A percentile compares a stretch with the other conserved stretches of the same genome.
Conservation (phyloP, 2,797 vertebrate species). For the Cyprinella venusta region DNA sequence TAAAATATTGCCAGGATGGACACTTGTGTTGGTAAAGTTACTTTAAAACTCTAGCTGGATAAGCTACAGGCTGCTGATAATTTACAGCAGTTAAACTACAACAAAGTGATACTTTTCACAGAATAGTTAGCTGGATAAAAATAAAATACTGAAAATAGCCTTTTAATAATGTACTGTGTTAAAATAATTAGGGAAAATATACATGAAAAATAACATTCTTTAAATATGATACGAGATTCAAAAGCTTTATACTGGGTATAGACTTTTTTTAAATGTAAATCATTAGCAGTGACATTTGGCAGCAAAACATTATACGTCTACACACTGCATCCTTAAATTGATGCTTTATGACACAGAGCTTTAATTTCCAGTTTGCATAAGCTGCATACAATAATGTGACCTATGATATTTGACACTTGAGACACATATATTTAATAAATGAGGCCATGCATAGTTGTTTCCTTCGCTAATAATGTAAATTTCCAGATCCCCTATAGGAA, state of each 20-base stretch:
- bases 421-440: neutral
- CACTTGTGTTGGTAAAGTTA: neutral
- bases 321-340: slow-evolving; percentile 12
- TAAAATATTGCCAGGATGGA: neutral
- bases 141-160: neutral
- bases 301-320: neutral
- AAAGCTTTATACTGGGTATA: neutral
- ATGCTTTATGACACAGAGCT: slow-evolving; percentile 4
- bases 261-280: slow-evolving; percentile 1
- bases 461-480: slow-evolving; percentile 20
- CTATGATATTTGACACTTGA: slow-evolving; percentile 12
- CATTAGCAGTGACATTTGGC: slow-evolving; percentile 21
- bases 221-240: neutral
- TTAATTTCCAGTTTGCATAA: slow-evolving; percentile 23
- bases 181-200: neutral
- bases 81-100: neutral
- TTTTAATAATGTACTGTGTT: neutral
- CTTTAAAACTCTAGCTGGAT: neutral
- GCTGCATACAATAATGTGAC: neutral
- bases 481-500: neutral
- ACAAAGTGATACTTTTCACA: neutral
- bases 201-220: neutral
- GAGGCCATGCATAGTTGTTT: neutral
- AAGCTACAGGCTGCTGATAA: neutral
- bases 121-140: neutral